Percentiles rank a stretch among this genome's conserved stretches.
Conservation (phyloP, 2,113 vertebrate species). For the Bettongia penicillata region DNA sequence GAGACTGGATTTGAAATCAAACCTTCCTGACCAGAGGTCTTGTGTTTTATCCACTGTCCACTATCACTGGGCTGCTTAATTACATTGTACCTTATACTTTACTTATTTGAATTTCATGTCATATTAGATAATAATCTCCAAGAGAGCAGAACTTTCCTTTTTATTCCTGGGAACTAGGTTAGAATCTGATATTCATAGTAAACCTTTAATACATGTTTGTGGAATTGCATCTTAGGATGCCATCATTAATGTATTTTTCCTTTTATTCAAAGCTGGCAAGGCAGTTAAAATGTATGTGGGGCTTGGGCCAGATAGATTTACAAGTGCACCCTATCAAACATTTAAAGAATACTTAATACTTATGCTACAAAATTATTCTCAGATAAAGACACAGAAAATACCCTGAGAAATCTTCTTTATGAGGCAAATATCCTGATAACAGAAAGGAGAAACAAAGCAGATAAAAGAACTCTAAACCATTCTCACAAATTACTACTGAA, state of each 20-base stretch:
- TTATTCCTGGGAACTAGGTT: background rate
- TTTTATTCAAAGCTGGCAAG: background rate
- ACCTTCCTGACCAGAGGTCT: background rate
- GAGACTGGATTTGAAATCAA: background rate
- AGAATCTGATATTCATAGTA: background rate
- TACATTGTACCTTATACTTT: background rate
- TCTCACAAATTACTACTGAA: background rate
- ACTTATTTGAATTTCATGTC: background rate
- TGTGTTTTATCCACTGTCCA: background rate
- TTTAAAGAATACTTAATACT: background rate
- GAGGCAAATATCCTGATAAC: background rate
- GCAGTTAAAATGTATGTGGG: background rate
- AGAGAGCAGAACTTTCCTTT: background rate
- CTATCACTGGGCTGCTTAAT: background rate
- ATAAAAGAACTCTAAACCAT: background rate
- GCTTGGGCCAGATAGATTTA: background rate
- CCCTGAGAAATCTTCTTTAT: background rate
- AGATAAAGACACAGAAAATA: background rate
- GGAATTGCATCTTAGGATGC: background rate
- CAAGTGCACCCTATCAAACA: background rate
- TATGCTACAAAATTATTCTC: background rate
- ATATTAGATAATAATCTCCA: background rate
- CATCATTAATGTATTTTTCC: background rate
- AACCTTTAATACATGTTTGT: background rate
- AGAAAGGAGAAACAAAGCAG: background rate